Percentiles rank a stretch among this genome's conserved stretches.
phyloP scores from a whole-genome alignment of 2,113 vertebrate species.

The Orthochromis malagaraziensis region DNA sequence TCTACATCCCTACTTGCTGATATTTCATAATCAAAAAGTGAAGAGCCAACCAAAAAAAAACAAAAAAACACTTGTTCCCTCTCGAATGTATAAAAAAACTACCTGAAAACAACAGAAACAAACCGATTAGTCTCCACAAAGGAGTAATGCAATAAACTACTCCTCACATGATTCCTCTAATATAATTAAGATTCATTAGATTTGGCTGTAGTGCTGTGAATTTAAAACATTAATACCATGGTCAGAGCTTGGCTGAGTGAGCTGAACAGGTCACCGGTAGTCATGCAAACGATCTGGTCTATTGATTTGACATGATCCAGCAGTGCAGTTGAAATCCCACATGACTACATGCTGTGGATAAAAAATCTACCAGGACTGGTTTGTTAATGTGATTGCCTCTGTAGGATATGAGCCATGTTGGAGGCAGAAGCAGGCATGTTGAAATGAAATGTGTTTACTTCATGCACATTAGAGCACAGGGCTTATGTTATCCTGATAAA shows the following conservation, averaged over 20 bases:
- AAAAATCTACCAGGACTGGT: slow-evolving; percentile 4
- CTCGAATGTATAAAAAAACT: neutral
- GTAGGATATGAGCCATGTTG: neutral
- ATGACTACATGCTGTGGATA: neutral
- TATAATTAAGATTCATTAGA: neutral
- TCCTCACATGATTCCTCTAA: neutral
- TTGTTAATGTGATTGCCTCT: slow-evolving; percentile 33
- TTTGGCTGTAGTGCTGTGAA: neutral
- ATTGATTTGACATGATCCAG: slow-evolving; percentile 40
- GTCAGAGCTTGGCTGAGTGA: neutral
- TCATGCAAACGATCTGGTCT: neutral
- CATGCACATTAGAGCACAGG: neutral
- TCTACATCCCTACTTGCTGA: neutral
- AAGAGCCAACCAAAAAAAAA: neutral
- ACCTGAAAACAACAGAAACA: neutral
- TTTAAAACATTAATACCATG: slow-evolving; percentile 5
- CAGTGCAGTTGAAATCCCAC: slow-evolving; percentile 17
- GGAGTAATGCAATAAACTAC: neutral
- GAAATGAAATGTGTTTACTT: neutral
- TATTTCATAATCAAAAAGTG: neutral
- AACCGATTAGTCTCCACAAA: neutral
- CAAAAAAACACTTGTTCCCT: neutral
- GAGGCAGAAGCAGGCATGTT: neutral
- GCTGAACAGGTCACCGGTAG: slow-evolving; percentile 19
- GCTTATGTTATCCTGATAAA: neutral